phyloP scores from a whole-genome alignment of 2,797 vertebrate species.

The Periparus ater region DNA sequence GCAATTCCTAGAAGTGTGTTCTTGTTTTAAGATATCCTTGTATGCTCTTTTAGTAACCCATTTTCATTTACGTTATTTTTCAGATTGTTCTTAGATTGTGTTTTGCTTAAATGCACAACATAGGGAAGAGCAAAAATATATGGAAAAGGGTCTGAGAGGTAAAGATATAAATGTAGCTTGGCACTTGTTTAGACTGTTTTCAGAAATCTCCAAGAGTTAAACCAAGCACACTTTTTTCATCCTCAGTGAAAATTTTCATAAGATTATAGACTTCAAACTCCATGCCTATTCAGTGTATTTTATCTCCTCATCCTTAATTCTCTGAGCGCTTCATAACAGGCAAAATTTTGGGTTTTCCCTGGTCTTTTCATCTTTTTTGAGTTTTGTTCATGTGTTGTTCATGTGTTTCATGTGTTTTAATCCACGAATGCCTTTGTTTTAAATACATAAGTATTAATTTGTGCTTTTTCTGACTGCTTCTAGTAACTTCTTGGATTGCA shows the following conservation, averaged over 20 bases:
- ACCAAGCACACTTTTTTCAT: background rate
- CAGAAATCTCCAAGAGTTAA: background rate
- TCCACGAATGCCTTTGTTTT: background rate
- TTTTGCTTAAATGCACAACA: background rate
- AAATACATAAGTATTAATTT: background rate
- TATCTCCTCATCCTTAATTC: background rate
- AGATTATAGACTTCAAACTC: background rate
- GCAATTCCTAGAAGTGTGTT: background rate
- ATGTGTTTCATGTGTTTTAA: background rate
- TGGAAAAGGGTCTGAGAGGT: background rate
- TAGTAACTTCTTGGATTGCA: background rate
- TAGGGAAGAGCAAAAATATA: background rate
- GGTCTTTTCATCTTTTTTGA: background rate
- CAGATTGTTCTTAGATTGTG: background rate
- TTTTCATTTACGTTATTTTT: background rate
- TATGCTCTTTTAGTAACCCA: background rate
- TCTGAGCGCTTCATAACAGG: background rate
- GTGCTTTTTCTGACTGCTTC: background rate
- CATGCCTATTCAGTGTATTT: background rate
- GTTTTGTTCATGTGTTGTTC: background rate
- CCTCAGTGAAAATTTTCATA: background rate
- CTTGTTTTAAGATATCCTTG: background rate
- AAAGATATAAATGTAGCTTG: background rate
- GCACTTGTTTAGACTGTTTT: background rate
- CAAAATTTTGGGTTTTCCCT: background rate